Evolutionary conservation across 2,888 invertebrate genomes (phyloP), one percentile per base, ranked within the genome.

Genomic region (Frankliniella fusca): DNA sequence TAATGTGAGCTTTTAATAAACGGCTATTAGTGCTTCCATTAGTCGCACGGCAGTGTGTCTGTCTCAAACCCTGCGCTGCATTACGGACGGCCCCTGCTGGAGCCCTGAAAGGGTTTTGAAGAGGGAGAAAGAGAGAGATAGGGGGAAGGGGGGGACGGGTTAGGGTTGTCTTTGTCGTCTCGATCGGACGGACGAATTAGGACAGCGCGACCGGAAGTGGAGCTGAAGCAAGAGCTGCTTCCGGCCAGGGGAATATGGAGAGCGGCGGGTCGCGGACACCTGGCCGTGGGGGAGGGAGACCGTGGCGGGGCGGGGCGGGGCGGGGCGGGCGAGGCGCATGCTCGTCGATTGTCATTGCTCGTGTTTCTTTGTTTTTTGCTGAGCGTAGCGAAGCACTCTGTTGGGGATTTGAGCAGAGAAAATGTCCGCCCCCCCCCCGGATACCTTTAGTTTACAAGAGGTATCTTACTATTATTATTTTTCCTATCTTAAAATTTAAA

Each of bases 1-100:
- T 76, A 76, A 76, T 76, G 27, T 27, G 70, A 27, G 61, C 61
- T 61, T 76, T 76, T 27, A 76, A 76, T 76, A 76, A 76, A 76
- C 70, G 70, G 70, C 70, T 27, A 76, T 76, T 76, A 76, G 70
- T 27, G 7, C 23, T 27, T 23, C 70, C 27, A 76, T 76, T 76
- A 70, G 61, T n/a, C 27, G 27, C 70, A 11, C 70, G 70, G 70
- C 23, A 27, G 70, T 8, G 70, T 65, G 70, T 23, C n/a, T n/a
- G 70, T 70, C 61, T 61, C 61, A n/a, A n/a, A n/a, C 54, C 12
- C 20, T 61, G 18, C 15, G 61, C 38, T 38, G 38, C 20, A 11
- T 61, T 61, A 61, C 61, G 61, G 15, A 61, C 61, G 15, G 15
- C 61, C 61, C 61, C 61, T 1, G 20, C 2, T 5, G 38, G 38